Base-by-base conservation (phyloP, 53 echinoderm and acorn worm species). In the Stichopus horrens region DNA sequence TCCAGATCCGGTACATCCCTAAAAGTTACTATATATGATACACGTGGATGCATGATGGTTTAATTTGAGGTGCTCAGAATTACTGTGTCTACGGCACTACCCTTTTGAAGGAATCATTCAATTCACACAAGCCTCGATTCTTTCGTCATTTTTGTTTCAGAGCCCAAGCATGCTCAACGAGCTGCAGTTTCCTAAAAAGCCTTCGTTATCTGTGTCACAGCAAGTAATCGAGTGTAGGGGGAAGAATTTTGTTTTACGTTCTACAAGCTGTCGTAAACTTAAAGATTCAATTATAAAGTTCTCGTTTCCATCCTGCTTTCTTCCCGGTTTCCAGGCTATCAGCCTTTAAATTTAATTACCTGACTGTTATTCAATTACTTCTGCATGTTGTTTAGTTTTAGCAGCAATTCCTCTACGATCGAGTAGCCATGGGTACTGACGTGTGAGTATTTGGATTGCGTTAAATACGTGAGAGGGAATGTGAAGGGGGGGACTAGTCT, bases 301-400 rank as follows among this genome's bases (percentile, higher is more conserved):
- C 79, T 53, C 55, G 52, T 79, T 79, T 52, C 53, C 79, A 54
- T 79, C 79, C 79, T 55, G 79, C 18, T 54, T 79, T 16, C 63
- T 63, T 16, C 10, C 63, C 16, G 16, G 63, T 63, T 79, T 4
- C 6, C 75, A 37, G 19, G 9, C 10, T 79, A 79, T 79, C 79
- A 79, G 55, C n/a, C 52, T 11, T n/a, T 55, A 55, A 79, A 79
- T 79, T 79, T 51, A 53, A 79, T 79, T 79, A 79, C 55, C 79
- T 55, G 55, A 4, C 52, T 53, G 79, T n/a, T 54, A 79, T 79
- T 79, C 79, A 79, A 79, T 79, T 79, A 54, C 53, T 54, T n/a
- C 79, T n/a, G 79, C 53, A 14, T 79, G 79, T 55, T 79, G 51
- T 19, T 79, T 52, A 79, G 79, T 55, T 79, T 79, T 79, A 79